Evolutionary conservation across 2,797 vertebrate genomes (phyloP), one percentile per base, ranked within the genome.

Genomic region (Arremon brunneinucha): DNA sequence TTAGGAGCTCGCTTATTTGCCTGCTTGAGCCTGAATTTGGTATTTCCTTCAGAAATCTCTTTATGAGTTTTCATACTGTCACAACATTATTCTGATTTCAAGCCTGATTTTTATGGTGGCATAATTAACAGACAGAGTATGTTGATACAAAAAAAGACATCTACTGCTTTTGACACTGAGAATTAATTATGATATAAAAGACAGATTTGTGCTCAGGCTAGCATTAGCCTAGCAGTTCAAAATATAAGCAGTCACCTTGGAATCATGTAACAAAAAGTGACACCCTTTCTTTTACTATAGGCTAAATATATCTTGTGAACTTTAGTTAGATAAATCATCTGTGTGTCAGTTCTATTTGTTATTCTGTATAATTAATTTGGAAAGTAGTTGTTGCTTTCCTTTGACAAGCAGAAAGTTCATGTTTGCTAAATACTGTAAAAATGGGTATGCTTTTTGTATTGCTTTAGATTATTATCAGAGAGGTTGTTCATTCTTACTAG

Each of bases 381-480:
- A 96, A 97, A 97, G 76, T 64, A 93, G 91, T 96, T 96, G 64
- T 95, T 97, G 74, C 82, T 96, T 97, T 94, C 81, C 88, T 96
- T 97, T 86, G 60, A 94, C 96, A 95, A 94, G 95, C 95, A 93
- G 96, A 96, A 90, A 96, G 86, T 97, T 97, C 69, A 46, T 98
- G 97, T 98, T 98, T 98, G 97, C 98, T 98, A 98, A 98, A 98
- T 98, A 98, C 98, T 98, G 98, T 95, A 72, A 97, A 82, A 43
- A 22, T 35, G 60, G 34, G 67, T 91, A 69, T 85, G 43, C 60
- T 95, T 94, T 98, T 98, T 96, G 69, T 90, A 95, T 87, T 93
- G 95, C 96, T 98, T 98, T 97, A 98, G 99, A 99, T 99, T 97
- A 98, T 98, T 99, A 99, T 99, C 99, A 97, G 97, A 97, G 97